These are phyloP conservation scores for Oplegnathus fasciatus DNA, from an alignment of 2,113 vertebrate species.

Conservation along the genomic window DNA sequence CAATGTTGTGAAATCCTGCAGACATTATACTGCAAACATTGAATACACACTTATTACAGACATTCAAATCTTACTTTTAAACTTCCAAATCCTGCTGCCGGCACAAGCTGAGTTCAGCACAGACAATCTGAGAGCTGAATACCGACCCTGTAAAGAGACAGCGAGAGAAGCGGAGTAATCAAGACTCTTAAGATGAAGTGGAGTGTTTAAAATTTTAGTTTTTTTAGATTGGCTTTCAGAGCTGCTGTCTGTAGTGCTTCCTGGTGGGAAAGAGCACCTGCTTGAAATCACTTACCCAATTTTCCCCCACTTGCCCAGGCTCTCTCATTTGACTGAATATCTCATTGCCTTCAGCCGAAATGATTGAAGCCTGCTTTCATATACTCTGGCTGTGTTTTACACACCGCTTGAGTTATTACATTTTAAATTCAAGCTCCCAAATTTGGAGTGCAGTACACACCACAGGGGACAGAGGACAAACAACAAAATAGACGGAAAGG, in stretches of 20 bases:
- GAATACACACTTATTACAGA: neutral
- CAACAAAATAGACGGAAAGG: neutral
- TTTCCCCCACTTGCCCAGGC: neutral
- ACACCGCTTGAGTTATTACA: neutral
- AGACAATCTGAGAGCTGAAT: neutral
- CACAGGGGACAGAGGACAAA: constrained; percentile 11
- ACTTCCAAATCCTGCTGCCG: neutral
- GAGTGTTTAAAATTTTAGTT: constrained; percentile 8
- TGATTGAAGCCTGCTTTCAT: constrained; percentile 17
- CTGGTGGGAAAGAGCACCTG: constrained; percentile 29
- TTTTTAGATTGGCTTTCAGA: constrained; percentile 9
- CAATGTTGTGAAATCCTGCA: neutral
- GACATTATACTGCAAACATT: neutral
- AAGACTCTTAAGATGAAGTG: constrained; percentile 30
- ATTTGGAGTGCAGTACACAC: neutral
- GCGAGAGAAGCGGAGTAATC: neutral
- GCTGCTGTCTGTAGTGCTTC: neutral
- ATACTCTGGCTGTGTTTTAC: constrained; percentile 15
- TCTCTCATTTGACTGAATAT: constrained; percentile 24
- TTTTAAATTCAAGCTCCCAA: constrained; percentile 2
- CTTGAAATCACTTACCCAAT: constrained; percentile 43
- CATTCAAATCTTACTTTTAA: neutral
- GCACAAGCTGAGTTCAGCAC: neutral
- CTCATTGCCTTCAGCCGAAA: neutral
- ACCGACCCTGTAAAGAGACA: neutral